Evolutionary conservation across 2,113 vertebrate genomes (phyloP).

Genomic region (Pogonocichla stellata): DNA sequence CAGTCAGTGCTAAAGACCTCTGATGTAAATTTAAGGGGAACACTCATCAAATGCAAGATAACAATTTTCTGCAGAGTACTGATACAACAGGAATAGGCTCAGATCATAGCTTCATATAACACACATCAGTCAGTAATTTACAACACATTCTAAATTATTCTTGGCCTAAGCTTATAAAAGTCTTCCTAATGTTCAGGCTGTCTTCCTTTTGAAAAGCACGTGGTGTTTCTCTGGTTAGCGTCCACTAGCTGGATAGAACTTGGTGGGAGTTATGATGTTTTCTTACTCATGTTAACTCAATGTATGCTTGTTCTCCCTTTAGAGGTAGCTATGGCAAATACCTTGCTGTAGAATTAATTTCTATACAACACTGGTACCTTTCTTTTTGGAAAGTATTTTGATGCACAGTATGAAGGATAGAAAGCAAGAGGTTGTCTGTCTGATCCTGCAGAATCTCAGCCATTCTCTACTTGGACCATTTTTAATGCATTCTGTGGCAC

Average conservation of each 20-base stretch:
- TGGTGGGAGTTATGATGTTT: background rate
- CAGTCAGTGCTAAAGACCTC: background rate
- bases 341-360: background rate
- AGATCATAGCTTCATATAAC: background rate
- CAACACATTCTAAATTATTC: background rate
- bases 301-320: background rate
- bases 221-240: background rate
- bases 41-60: background rate
- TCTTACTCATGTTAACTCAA: background rate
- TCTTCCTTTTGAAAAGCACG: background rate
- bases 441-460: background rate
- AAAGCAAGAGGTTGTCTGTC: background rate
- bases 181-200: background rate
- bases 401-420: background rate
- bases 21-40: background rate
- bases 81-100: background rate
- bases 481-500: background rate
- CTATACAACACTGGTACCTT: background rate
- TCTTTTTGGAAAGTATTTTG: background rate
- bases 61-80: background rate
- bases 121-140: background rate
- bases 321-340: background rate
- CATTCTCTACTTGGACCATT: background rate
- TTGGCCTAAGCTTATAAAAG: background rate
- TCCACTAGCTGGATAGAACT: background rate